Evolutionary conservation across 2,113 vertebrate genomes (phyloP), one percentile per base, ranked within the genome.

Genomic region (Percina caprodes): DNA sequence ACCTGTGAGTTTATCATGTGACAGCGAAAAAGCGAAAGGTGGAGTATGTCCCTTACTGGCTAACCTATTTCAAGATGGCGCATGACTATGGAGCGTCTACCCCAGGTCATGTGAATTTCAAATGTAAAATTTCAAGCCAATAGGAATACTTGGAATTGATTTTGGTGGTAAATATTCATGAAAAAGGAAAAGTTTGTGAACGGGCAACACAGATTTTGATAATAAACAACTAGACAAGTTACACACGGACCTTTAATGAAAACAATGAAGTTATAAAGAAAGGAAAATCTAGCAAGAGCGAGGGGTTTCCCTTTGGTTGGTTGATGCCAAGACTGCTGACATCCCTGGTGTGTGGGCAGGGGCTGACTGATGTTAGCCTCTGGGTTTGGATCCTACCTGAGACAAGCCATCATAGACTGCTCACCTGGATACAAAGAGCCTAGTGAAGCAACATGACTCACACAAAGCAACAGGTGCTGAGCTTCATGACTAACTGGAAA

Each of bases 401-500:
- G 65, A 79, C 60, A 55, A 33, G 48, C 42, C 23, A 26, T 30
- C 49, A n/a, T 5, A 21, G 16, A 13, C 68, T 35, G n/a, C n/a
- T 86, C 63, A 71, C 83, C 80, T 84, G 75, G 74, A 79, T 55
- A 45, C 49, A 55, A 67, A 69, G 45, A 58, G 45, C 62, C 7
- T 58, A 52, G 33, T 55, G 26, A 73, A 70, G 69, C 33, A 56
- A 21, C 68, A 21, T 76, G 70, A 83, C 23, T 79, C 77, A 86
- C 46, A 30, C 5, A 15, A 9, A 42, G 10, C 16, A 77, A 52
- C 54, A 83, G 79, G 35, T 82, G 55, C 45, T 61, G 14, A 59
- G 48, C 49, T 21, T 69, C 21, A 10, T 60, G 71, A 76, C 46
- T 35, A 45, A 67, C 15, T 52, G 51, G 56, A 75, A 77, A 83